phyloP scores from a whole-genome alignment of 2,888 invertebrate species.

The Tetheella fluctuosa region DNA sequence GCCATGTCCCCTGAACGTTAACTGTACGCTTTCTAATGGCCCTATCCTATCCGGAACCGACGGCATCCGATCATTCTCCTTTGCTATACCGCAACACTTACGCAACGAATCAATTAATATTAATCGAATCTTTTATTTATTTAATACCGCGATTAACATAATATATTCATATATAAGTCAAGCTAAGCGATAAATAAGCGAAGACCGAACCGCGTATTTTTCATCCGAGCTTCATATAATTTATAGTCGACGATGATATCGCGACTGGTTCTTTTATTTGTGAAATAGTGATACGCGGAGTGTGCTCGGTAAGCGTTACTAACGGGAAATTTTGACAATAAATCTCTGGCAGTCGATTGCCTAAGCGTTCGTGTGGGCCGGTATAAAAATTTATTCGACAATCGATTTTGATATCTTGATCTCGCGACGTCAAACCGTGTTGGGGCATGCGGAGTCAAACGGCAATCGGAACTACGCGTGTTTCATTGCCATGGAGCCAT shows the following conservation, averaged over 20 bases:
- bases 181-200: slow-evolving; percentile 77
- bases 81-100: slow-evolving; percentile 23
- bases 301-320: slow-evolving; percentile 83
- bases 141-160: slow-evolving; percentile 58
- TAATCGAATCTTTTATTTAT: slow-evolving; percentile 63
- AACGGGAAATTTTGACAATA: slow-evolving; percentile 83
- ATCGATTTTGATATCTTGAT: slow-evolving; percentile 80
- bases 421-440: slow-evolving; percentile 60
- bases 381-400: slow-evolving; percentile 78
- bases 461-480: slow-evolving; percentile 35
- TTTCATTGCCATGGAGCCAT: slow-evolving; percentile 17
- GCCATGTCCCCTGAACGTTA: slow-evolving; percentile 53
- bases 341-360: slow-evolving; percentile 82
- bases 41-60: slow-evolving; percentile 35
- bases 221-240: slow-evolving; percentile 80
- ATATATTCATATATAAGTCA: slow-evolving; percentile 73
- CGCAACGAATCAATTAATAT: slow-evolving; percentile 39
- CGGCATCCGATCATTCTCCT: slow-evolving; percentile 19
- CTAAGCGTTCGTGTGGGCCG: slow-evolving; percentile 82
- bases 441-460: slow-evolving; percentile 41
- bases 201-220: slow-evolving; percentile 79
- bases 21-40: slow-evolving; percentile 40
- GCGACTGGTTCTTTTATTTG: slow-evolving; percentile 83
- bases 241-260: slow-evolving; percentile 83
- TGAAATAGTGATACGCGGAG: slow-evolving; percentile 83